Base-by-base conservation (phyloP, 2,113 vertebrate genomes). In the Sylvia atricapilla region DNA sequence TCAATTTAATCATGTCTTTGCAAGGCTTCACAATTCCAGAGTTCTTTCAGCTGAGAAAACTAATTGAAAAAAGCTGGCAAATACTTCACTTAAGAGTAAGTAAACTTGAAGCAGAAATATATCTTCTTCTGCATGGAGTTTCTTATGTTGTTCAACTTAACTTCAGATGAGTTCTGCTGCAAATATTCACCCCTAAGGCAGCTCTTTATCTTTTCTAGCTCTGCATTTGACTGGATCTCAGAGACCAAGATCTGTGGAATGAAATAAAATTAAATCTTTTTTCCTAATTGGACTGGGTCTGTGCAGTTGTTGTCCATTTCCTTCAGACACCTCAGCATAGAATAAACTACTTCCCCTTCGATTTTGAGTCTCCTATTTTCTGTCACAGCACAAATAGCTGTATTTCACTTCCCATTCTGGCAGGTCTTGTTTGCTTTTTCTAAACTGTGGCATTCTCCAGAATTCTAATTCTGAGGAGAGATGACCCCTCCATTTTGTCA, bases 231-330 rank as follows among this genome's bases (percentile, higher is more conserved):
- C 75, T 88, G 55, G 53, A 73, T 88, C 74, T 95, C 44, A 86
- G 74, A 93, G 76, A 64, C 41, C 39, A 77, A 85, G 67, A 90
- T 74, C 33, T 69, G 37, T 89, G 73, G 72, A 83, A 95, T 86
- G 78, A 80, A 93, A 95, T 93, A 93, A 94, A 95, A 96, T 91
- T 70, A 60, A 85, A 93, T 91, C 62, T 92, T 95, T 94, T 93
- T 95, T 94, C 93, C 86, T 95, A 93, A 94, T 69, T 91, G 95
- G 52, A 84, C 44, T 85, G 66, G 82, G 17, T 85, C 19, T 8
- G 13, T 58, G 30, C 35, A 58, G 39, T 72, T 56, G 43, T 33
- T 81, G 60, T 60, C 74, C 53, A 50, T 93, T 94, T 94, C 52
- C 56, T 95, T 91, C 59, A 43, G 37, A 49, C 37, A 35, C 76